Evolutionary conservation across 2,113 vertebrate species (phyloP), one percentile per base, ranked within the genome.

Genomic region (Melanerpes aurifrons): DNA sequence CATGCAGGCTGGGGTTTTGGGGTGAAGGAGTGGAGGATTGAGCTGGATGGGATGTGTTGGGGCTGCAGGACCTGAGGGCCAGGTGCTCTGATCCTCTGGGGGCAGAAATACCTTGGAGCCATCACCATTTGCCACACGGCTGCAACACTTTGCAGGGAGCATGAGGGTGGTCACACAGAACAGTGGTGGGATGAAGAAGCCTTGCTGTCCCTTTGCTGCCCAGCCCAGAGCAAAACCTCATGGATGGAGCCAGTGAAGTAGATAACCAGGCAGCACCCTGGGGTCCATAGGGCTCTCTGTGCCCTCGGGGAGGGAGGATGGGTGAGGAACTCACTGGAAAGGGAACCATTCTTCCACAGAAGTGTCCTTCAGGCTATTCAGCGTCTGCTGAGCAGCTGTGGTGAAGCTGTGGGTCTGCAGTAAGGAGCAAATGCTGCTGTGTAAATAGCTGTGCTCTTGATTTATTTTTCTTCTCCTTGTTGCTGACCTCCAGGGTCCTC

Each of bases 351-450:
- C 28, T 68, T 61, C 48, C 75, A 37, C 17, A 26, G 63, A 35
- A 82, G 43, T 19, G 22, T 69, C 47, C 47, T 66, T 86, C 56
- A 37, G 56, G 57, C 2, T 0, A 10, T 48, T 68, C 16, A 40
- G 47, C 26, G 70, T 87, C 91, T 95, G 97, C 77, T 13, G 86
- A 43, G 95, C 93, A 96, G 96, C 96, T 88, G 91, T 61, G 57
- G 14, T 0, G 35, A 28, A 57, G 32, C 67, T 20, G 80, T 32
- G 70, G 47, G 70, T 58, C 80, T 78, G 81, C 83, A 72, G 86
- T 71, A 87, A 78, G 83, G 63, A 82, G 89, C 1, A 0, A 71
- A 29, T 45, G 35, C 57, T 0, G 2, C 66, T 64, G 31, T 54
- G 40, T 50, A 67, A 83, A 78, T 57, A 2, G 2, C 80, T 69